Conservation (phyloP, 2,888 invertebrate genomes). For the Meganola albula region DNA sequence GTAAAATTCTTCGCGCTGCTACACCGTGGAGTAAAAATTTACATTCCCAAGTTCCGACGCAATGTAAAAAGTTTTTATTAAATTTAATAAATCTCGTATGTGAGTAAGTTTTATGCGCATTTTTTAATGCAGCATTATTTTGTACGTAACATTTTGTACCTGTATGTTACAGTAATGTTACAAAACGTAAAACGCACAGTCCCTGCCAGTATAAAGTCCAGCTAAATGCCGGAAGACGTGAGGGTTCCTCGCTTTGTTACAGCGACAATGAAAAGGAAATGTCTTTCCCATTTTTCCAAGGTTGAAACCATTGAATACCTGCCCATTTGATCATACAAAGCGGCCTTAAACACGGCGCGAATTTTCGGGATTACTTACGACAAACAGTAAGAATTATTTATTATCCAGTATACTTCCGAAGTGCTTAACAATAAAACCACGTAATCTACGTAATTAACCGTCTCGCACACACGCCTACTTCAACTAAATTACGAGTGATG, state of each 20-base stretch:
- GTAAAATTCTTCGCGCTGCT: slow-evolving; percentile 31
- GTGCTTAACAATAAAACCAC: slow-evolving; percentile 33
- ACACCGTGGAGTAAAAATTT: slow-evolving; percentile 28
- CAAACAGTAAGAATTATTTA: slow-evolving; percentile 36
- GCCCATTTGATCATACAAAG: slow-evolving; percentile 30
- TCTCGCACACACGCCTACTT: slow-evolving; percentile 19
- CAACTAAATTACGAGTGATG: slow-evolving; percentile 22
- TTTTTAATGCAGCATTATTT: slow-evolving; percentile 31
- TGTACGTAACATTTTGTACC: slow-evolving; percentile 3
- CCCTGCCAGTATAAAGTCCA: slow-evolving; percentile 42
- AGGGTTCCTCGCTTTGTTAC: slow-evolving; percentile 56
- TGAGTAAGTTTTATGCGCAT: slow-evolving; percentile 27
- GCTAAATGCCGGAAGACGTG: slow-evolving; percentile 57
- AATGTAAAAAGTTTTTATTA: slow-evolving; percentile 36
- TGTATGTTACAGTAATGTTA: not conserved
- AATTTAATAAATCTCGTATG: slow-evolving; percentile 39
- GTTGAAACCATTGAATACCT: slow-evolving; percentile 37
- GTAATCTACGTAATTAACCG: slow-evolving; percentile 33
- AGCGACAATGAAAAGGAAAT: slow-evolving; percentile 53
- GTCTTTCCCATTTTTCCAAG: slow-evolving; percentile 49
- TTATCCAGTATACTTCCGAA: slow-evolving; percentile 29
- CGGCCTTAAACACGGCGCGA: slow-evolving; percentile 24
- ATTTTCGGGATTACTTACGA: slow-evolving; percentile 32
- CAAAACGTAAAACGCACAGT: slow-evolving; percentile 12
- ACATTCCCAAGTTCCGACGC: slow-evolving; percentile 29